These are phyloP conservation scores for Drosophila histrio DNA, from an alignment of 2,888 invertebrate species.

Conservation along the genomic window DNA sequence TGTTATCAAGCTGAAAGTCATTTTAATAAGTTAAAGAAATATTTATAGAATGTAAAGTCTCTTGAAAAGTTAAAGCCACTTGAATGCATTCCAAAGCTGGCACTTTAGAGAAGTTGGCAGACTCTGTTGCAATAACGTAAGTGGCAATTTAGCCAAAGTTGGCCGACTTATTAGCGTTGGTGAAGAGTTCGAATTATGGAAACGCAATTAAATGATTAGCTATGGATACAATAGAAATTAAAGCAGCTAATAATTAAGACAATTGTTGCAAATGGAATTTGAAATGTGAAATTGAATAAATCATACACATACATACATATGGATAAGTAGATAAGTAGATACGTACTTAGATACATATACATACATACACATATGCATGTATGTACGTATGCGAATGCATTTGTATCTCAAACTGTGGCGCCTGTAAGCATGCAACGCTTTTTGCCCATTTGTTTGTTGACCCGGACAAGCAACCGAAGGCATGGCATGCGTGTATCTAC, in stretches of 20 bases:
- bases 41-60: neutral
- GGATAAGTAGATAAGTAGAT: neutral
- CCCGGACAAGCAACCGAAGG: conserved; percentile 44
- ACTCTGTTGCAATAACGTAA: neutral
- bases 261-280: neutral
- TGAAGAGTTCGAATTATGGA: neutral
- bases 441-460: conserved; percentile 61
- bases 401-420: conserved; percentile 31
- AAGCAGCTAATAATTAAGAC: neutral
- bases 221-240: neutral
- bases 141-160: neutral
- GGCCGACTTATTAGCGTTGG: neutral
- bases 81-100: neutral
- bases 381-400: conserved; percentile 13
- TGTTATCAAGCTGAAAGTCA: too few relatives aligned
- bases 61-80: neutral
- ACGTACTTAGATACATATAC: neutral
- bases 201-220: conserved; percentile 5
- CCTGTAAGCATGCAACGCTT: conserved; percentile 57
- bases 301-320: neutral
- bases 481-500: conserved; percentile 18
- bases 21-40: too few relatives aligned
- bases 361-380: neutral
- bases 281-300: neutral
- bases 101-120: neutral